A percentile compares a stretch with the other conserved stretches of the same genome.
These are phyloP conservation scores for Myanophis thanlyinensis DNA, from an alignment of 2,113 vertebrate genomes.

Conservation along the genomic window DNA sequence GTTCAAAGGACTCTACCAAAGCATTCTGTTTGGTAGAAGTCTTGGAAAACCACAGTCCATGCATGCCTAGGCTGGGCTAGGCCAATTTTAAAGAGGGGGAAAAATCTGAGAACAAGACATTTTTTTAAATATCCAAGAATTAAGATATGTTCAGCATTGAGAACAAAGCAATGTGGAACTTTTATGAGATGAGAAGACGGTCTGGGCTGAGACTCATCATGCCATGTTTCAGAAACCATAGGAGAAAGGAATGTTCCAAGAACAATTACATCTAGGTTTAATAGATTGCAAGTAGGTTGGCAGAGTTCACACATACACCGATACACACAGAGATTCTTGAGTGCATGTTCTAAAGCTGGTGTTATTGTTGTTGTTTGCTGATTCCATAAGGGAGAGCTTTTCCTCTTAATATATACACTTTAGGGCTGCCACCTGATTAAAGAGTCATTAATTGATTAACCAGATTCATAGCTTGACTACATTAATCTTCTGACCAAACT, in stretches of 20 bases:
- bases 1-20: no score
- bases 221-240: neutral
- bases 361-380: no score
- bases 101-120: neutral
- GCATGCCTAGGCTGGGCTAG: neutral
- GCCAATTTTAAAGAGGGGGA: neutral
- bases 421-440: neutral
- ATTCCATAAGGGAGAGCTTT: neutral
- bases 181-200: neutral
- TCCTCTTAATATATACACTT: neutral
- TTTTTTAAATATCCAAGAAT: neutral
- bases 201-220: fast-evolving
- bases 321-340: neutral
- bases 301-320: neutral
- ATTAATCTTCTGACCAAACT: neutral
- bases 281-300: no score
- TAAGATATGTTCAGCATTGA: neutral
- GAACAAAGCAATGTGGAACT: neutral
- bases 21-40: neutral
- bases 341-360: neutral
- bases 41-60: neutral
- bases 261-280: neutral
- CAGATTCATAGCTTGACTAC: neutral
- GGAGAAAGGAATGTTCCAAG: neutral
- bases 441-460: neutral